These are phyloP conservation scores for Xiphias gladius DNA, from an alignment of 2,113 vertebrate species.

Conservation along the genomic window DNA sequence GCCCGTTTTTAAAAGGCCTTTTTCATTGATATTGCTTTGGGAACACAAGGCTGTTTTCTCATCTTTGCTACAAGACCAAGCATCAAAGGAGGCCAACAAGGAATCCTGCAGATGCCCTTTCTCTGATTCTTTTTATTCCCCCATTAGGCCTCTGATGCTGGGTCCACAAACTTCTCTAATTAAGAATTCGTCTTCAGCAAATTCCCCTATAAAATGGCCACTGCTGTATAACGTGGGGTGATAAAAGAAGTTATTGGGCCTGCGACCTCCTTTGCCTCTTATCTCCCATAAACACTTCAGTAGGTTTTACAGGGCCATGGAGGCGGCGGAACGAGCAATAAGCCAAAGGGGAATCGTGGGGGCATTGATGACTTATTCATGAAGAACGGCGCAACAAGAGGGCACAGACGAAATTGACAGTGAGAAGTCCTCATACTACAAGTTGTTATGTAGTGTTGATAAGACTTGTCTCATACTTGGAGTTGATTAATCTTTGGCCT, in stretches of 20 bases:
- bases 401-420: constrained; percentile 70
- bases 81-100: constrained; percentile 38
- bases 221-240: constrained; percentile 63
- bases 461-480: constrained; percentile 43
- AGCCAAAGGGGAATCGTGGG: constrained; percentile 67
- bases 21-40: constrained; percentile 34
- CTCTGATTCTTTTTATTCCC: constrained; percentile 55
- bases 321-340: constrained; percentile 65
- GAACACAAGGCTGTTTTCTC: constrained; percentile 46
- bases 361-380: constrained; percentile 82
- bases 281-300: constrained; percentile 85
- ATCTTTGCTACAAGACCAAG: constrained; percentile 19
- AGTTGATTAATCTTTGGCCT: constrained; percentile 47
- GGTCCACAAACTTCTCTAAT: constrained; percentile 82
- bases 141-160: constrained; percentile 64
- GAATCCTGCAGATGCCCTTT: constrained; percentile 52
- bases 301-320: constrained; percentile 78
- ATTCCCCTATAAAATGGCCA: constrained; percentile 69
- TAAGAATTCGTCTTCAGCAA: constrained; percentile 80
- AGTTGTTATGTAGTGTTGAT: constrained; percentile 51
- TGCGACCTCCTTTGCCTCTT: constrained; percentile 79
- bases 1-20: constrained; percentile 19
- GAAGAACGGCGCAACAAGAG: constrained; percentile 66
- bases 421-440: constrained; percentile 39
- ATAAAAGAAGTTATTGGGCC: constrained; percentile 83